These are phyloP conservation scores for Polydesmus complanatus DNA, from an alignment of 2,888 invertebrate species.

Conservation along the genomic window DNA sequence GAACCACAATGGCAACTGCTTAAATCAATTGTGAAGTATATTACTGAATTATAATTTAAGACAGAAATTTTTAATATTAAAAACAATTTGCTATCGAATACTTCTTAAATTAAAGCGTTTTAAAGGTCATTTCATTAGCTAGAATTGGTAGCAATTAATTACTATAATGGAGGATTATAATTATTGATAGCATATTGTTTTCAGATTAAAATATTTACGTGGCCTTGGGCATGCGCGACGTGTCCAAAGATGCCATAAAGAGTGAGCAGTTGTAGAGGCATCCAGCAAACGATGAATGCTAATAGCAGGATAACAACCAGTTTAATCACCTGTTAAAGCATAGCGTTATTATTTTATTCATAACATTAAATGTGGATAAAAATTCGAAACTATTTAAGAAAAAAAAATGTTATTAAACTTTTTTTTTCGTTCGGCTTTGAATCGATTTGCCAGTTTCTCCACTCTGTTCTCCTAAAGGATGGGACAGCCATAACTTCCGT, in stretches of 20 bases:
- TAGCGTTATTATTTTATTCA: neutral
- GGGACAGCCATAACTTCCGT: slow-evolving; percentile 31
- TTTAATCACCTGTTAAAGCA: slow-evolving; percentile 11
- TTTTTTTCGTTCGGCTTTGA: slow-evolving; percentile 26
- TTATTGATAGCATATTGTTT: neutral
- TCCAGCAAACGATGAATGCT: slow-evolving; percentile 15
- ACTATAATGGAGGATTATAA: too few relatives aligned
- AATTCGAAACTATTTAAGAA: too few relatives aligned
- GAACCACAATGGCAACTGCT: slow-evolving; percentile 32
- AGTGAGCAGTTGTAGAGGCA: slow-evolving; percentile 11
- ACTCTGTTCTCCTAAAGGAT: slow-evolving; percentile 31
- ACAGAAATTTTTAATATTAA: too few relatives aligned
- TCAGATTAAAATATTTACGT: slow-evolving; percentile 10
- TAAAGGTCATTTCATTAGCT: too few relatives aligned
- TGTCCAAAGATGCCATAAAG: slow-evolving; percentile 13
- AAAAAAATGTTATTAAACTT: slow-evolving; percentile 20
- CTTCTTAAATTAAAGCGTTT: too few relatives aligned
- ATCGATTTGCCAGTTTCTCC: slow-evolving; percentile 26
- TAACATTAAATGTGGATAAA: too few relatives aligned
- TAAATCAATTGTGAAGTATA: slow-evolving; percentile 1
- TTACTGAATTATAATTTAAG: too few relatives aligned
- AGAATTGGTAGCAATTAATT: too few relatives aligned
- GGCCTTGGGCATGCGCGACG: slow-evolving; percentile 1
- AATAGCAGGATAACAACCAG: slow-evolving; percentile 12
- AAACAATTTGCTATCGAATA: too few relatives aligned